Percentiles rank a stretch among this genome's conserved stretches.
These are phyloP conservation scores for Hipposideros armiger DNA, from an alignment of 2,113 vertebrate species.

Conservation along the genomic window DNA sequence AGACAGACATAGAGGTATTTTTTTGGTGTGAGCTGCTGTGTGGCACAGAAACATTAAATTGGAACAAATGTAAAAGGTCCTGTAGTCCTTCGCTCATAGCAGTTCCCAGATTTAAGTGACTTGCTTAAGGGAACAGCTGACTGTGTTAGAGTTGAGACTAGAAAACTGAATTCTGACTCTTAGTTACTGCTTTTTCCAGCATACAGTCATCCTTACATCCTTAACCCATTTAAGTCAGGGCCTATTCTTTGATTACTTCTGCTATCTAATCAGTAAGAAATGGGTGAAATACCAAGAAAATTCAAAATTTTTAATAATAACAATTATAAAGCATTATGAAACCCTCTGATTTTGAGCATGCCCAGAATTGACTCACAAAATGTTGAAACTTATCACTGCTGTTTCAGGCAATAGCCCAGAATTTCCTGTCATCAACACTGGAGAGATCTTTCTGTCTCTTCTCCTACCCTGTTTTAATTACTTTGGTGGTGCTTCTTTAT, in stretches of 20 bases:
- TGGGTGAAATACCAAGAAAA: not conserved
- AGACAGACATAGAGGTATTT: not conserved
- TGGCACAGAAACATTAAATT: not conserved
- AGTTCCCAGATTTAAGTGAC: not conserved
- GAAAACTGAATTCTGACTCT: not conserved
- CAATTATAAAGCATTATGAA: not conserved
- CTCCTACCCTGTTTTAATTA: conserved; percentile 75
- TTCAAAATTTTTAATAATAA: not conserved
- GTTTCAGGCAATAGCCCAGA: conserved; percentile 77
- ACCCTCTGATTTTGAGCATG: not conserved
- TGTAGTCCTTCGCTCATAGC: not conserved
- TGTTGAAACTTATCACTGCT: conserved; percentile 70
- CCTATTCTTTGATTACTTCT: not conserved
- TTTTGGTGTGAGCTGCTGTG: not conserved
- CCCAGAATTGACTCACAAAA: not conserved
- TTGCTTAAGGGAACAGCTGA: not conserved
- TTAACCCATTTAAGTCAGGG: not conserved
- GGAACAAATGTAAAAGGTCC: not conserved
- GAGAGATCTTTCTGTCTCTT: conserved; percentile 68
- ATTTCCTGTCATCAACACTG: conserved; percentile 42
- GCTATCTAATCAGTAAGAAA: not conserved
- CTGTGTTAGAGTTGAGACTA: not conserved
- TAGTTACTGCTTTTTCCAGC: not conserved
- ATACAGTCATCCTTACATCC: not conserved
- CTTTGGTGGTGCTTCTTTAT: conserved; percentile 79